phyloP scores from a whole-genome alignment of 2,888 invertebrate genomes.

The Stenodema calcarata region DNA sequence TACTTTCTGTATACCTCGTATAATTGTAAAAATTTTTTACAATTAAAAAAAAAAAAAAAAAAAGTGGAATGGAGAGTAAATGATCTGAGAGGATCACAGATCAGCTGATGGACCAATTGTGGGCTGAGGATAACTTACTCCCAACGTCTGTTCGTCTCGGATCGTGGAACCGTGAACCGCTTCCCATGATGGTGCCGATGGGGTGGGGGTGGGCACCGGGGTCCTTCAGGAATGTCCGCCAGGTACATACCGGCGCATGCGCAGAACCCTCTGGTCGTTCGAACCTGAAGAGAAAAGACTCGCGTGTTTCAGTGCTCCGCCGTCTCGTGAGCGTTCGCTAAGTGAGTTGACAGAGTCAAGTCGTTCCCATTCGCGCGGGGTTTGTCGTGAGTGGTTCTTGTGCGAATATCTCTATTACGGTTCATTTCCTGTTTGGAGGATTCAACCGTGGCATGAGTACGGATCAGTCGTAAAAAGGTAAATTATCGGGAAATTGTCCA shows the following conservation, averaged over 20 bases:
- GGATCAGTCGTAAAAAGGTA: background rate
- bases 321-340: background rate
- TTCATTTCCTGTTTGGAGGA: background rate
- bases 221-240: background rate
- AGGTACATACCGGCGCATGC: conserved; percentile 23
- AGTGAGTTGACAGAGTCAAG: background rate
- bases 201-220: background rate
- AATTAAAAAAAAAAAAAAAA: too few species aligned
- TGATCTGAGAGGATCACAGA: too few species aligned
- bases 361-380: background rate
- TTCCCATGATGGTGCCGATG: background rate
- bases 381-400: background rate
- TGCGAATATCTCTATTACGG: background rate
- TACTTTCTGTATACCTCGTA: too few species aligned
- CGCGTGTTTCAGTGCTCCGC: background rate
- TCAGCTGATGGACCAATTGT: too few species aligned
- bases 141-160: too few species aligned
- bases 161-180: background rate
- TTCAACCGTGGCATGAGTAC: background rate
- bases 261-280: background rate
- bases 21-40: too few species aligned
- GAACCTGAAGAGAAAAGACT: background rate
- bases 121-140: too few species aligned
- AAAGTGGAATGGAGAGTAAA: too few species aligned
- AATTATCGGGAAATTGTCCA: background rate